Base-by-base conservation (phyloP, 2,888 invertebrate genomes). In the Hypolimnas misippus region DNA sequence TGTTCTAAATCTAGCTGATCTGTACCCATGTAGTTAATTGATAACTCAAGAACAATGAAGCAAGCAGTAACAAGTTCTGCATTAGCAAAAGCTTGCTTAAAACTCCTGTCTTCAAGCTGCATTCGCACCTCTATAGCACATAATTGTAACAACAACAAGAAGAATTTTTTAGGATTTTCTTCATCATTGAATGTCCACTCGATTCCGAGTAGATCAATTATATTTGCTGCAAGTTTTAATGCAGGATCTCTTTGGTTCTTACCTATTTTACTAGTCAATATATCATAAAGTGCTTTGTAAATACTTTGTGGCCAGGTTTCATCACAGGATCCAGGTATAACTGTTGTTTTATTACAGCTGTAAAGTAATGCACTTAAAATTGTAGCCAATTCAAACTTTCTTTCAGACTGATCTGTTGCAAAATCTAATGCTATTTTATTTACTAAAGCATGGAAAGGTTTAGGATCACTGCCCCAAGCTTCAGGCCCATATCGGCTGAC, bases 81-180 rank as follows among this genome's bases (percentile, higher is more conserved):
- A 82, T 96, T 95, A 46, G 93, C 92, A 81, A 95, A 94, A 0
- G 96, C 95, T 76, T 96, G 94, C 81, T 97, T 96, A 71, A 97
- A 93, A 77, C 95, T 95, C 75, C 96, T 95, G 70, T 97, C 97
- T 78, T 98, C 98, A 68, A 98, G 92, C 72, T 97, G 97, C 98
- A 98, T 98, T 76, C 98, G 94, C 0, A 98, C 96, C 93, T 98
- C 98, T 78, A 98, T 97, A 54, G 97, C 97, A 73, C 96, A 95
- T 61, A 98, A 89, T 81, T 98, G 98, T 61, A 98, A 94, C 21
- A 97, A 84, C 10, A 98, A 87, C 17, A 98, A 89, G 74, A 98
- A 95, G 76, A 97, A 96, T 76, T 97, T 95, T 85, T 96, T 96
- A 61, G 97, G 96, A 71, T 94, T 93, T 65, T 96, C 95, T 71